Conservation (phyloP, 2,797 vertebrate species). For the Acanthurus tractus region DNA sequence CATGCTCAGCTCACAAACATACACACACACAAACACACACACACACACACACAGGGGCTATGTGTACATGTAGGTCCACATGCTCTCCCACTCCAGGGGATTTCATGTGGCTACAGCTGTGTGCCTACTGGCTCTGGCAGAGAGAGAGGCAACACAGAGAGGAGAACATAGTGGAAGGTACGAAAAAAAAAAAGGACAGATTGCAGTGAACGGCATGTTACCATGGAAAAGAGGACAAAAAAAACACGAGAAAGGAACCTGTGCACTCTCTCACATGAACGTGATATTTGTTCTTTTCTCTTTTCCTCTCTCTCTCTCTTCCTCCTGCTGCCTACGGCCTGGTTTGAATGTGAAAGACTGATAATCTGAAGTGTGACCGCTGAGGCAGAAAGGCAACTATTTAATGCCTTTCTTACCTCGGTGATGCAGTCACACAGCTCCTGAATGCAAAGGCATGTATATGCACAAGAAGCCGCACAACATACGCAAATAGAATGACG, state of each 20-base stretch:
- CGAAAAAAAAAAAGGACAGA: constrained; percentile 48
- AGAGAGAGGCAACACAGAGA: constrained; percentile 53
- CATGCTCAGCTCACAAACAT: constrained; percentile 25
- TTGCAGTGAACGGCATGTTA: constrained; percentile 61
- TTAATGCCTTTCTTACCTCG: constrained; percentile 67
- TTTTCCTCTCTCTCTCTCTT: constrained; percentile 44
- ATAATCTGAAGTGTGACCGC: constrained; percentile 79
- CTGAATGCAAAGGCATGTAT: constrained; percentile 39
- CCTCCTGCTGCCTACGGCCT: constrained; percentile 57
- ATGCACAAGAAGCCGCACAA: constrained; percentile 22
- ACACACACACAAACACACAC: constrained; percentile 32
- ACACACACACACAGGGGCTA: constrained; percentile 38
- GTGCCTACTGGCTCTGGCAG: constrained; percentile 73
- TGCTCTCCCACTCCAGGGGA: constrained; percentile 65
- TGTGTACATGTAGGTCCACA: constrained; percentile 64
- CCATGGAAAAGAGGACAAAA: constrained; percentile 49
- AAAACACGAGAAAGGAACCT: constrained; percentile 46
- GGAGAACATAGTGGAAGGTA: constrained; percentile 51
- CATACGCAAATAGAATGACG: constrained; percentile 34
- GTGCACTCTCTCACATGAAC: constrained; percentile 41
- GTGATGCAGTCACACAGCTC: constrained; percentile 44
- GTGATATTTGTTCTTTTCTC: constrained; percentile 45
- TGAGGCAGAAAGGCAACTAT: constrained; percentile 78
- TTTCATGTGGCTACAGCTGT: constrained; percentile 77
- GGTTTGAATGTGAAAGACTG: constrained; percentile 77